Base-by-base conservation (phyloP, 2,113 vertebrate genomes). In the Cygnus buccinator region DNA sequence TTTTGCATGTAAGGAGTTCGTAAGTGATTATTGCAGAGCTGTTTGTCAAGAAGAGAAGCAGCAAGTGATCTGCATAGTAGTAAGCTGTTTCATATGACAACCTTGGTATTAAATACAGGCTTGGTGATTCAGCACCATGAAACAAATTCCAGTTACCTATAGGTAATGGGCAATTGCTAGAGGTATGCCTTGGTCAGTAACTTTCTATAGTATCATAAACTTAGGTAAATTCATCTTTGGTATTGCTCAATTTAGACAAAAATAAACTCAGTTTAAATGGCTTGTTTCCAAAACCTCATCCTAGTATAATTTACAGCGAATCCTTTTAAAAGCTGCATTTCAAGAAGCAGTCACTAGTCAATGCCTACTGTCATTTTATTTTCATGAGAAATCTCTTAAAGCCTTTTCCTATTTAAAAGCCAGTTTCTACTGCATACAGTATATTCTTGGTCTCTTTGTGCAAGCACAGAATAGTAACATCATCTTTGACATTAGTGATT, bases 41-140 rank as follows among this genome's bases (percentile, higher is more conserved):
- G 62, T 95, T 95, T 89, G 65, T 96, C 83, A 90, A 74, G 82
- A 39, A 61, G 29, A 39, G 50, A 85, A 39, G 72, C 59, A 57
- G 75, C 48, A 74, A 23, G 8, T 62, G 61, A 86, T 77, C 83
- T 89, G 83, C 62, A 55, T 37, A 43, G 18, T 43, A 70, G 48
- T 44, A 31, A 54, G 5, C 21, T 54, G 43, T 48, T 89, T 95
- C 35, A 22, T 33, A 50, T 75, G 73, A 81, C 25, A 92, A 3
- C 11, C 37, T 5, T 10, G 73, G 14, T 26, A 41, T 89, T 95
- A 89, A 90, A 78, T 81, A 78, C 35, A 43, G 31, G 6, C 73
- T 81, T 75, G 33, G 46, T 79, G 74, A 68, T 81, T 91, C 54
- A 95, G 77, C 43, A 72, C 39, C 29, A 29, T 70, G 46, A 66